Conservation (phyloP, 2,797 vertebrate genomes). For the Hydrophis major region DNA sequence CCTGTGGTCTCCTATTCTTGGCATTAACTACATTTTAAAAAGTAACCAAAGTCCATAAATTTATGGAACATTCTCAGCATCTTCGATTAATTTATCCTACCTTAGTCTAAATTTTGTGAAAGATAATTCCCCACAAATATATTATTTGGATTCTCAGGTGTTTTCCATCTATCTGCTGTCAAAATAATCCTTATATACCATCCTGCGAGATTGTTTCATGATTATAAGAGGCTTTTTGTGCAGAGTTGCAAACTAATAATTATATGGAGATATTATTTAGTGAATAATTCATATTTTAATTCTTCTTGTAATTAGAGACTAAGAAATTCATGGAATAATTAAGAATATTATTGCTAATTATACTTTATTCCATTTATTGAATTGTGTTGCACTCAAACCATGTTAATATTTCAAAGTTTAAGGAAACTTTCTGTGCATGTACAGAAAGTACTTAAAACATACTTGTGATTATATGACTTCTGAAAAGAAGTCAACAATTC, state of each 20-base stretch:
- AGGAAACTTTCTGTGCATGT: constrained; percentile 13
- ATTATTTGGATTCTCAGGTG: neutral
- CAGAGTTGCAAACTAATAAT: neutral
- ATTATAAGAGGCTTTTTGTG: neutral
- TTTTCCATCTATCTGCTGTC: too few relatives aligned
- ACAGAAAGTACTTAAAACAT: neutral
- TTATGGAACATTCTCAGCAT: neutral
- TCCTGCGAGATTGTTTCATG: constrained; percentile 3
- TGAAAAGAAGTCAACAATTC: neutral
- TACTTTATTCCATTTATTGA: constrained; percentile 2
- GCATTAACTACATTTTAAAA: neutral
- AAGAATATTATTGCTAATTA: constrained; percentile 32
- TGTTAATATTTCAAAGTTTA: neutral
- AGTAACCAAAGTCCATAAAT: neutral
- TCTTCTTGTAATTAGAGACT: constrained; percentile 18
- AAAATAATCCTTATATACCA: neutral
- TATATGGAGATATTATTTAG: constrained; percentile 22
- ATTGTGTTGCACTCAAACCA: constrained; percentile 21
- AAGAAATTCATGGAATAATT: constrained; percentile 17
- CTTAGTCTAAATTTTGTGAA: neutral
- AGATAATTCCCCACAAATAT: neutral
- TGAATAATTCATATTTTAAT: constrained; percentile 41
- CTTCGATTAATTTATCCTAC: neutral
- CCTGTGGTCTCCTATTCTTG: neutral
- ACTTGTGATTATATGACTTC: neutral